Conservation (phyloP, 2,888 invertebrate species). For the Catocala fraxini region DNA sequence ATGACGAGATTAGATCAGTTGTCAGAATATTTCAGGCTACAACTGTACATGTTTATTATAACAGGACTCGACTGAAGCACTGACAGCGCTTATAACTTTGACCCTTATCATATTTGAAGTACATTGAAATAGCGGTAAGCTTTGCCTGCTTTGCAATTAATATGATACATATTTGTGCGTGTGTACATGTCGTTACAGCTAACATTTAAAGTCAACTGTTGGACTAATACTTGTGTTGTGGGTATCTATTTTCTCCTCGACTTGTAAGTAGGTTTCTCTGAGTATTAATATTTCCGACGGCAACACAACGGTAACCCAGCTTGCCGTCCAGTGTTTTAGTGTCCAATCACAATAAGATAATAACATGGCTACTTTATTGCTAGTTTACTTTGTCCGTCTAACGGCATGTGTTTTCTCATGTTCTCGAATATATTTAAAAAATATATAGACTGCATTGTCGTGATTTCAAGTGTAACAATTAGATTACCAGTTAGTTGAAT, state of each 20-base stretch:
- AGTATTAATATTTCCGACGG: conserved; percentile 54
- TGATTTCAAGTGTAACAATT: too few species aligned
- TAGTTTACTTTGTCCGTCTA: conserved; percentile 21
- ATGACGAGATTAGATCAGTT: too few species aligned
- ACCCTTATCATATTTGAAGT: too few species aligned
- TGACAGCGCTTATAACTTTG: too few species aligned
- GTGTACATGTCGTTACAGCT: conserved; percentile 34
- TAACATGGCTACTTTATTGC: conserved; percentile 26
- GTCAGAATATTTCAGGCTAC: too few species aligned
- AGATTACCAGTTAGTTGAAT: too few species aligned
- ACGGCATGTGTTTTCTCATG: conserved; percentile 29
- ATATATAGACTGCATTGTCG: too few species aligned
- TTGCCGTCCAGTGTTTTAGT: conserved; percentile 25
- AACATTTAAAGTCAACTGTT: conserved; percentile 28
- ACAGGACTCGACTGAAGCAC: too few species aligned
- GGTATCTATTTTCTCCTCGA: conserved; percentile 39
- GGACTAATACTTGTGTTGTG: conserved; percentile 20
- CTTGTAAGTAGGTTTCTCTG: conserved; percentile 38
- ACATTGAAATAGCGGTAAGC: too few species aligned
- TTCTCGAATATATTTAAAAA: too few species aligned
- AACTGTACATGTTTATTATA: too few species aligned
- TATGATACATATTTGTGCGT: background rate
- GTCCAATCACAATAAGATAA: conserved; percentile 24
- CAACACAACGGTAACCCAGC: conserved; percentile 45
- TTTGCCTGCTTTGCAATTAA: too few species aligned